A percentile compares a stretch with the other conserved stretches of the same genome.
Evolutionary conservation across 1,140 invertebrate genomes (phyloP).

Genomic region (Galleria mellonella): DNA sequence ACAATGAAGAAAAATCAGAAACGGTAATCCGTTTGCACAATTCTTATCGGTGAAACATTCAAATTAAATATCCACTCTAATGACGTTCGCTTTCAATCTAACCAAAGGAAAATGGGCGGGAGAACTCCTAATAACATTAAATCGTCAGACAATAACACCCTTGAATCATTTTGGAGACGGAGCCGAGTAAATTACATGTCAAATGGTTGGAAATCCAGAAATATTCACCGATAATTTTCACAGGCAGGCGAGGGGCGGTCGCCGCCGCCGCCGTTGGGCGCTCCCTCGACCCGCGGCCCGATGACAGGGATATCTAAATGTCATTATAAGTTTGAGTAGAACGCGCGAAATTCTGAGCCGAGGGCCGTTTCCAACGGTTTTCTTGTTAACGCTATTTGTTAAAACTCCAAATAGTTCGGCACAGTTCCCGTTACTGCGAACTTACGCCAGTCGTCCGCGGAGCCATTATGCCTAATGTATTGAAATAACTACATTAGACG

Average conservation of each 20-base stretch:
- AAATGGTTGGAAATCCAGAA: conserved; percentile 60
- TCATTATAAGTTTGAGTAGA: conserved; percentile 67
- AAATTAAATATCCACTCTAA: conserved; percentile 52
- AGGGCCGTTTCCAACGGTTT: conserved; percentile 40
- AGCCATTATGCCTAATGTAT: too few species aligned
- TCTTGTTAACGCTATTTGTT: conserved; percentile 38
- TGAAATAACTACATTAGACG: too few species aligned
- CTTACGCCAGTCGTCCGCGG: too few species aligned
- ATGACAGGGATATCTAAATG: conserved; percentile 69
- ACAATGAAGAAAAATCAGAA: conserved; percentile 4
- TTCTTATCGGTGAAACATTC: conserved; percentile 51
- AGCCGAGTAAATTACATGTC: conserved; percentile 58
- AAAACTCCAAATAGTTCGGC: conserved; percentile 15
- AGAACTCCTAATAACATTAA: conserved; percentile 48
- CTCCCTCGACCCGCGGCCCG: conserved; percentile 7
- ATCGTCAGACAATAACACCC: conserved; percentile 56
- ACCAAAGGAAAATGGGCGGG: conserved; percentile 24
- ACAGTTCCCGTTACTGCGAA: neutral
- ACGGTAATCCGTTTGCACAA: conserved; percentile 13
- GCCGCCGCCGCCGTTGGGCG: neutral
- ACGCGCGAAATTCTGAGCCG: conserved; percentile 37
- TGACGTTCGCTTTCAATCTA: conserved; percentile 36
- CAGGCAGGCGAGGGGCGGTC: conserved; percentile 5
- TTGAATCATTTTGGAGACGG: conserved; percentile 37
- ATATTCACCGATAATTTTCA: conserved; percentile 54